phyloP scores from a whole-genome alignment of 2,888 invertebrate species.

The Andrena marginata region DNA sequence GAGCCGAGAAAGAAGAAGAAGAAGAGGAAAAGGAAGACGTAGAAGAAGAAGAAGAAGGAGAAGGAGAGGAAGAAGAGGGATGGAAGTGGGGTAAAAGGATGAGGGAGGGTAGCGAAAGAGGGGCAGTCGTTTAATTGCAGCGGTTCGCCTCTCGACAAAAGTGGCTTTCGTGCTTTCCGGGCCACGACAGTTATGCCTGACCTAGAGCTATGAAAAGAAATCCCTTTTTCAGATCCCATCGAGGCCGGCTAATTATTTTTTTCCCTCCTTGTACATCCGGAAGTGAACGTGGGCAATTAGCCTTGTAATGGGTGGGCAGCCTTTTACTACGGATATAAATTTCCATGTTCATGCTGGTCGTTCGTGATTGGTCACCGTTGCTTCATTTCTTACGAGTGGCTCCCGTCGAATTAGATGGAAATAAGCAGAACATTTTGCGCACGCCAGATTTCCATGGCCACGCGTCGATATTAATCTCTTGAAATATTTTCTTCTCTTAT shows the following conservation, averaged over 20 bases:
- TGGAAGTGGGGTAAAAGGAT: conserved; percentile 24
- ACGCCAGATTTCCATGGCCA: too few species aligned
- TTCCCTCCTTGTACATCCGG: conserved; percentile 30
- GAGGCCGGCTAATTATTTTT: conserved; percentile 63
- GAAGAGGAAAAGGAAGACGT: not conserved
- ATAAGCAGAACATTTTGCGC: not conserved
- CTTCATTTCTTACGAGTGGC: not conserved
- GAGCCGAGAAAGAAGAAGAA: conserved; percentile 8
- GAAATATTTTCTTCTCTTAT: not conserved
- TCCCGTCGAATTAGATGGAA: not conserved
- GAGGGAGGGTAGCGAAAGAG: conserved; percentile 29
- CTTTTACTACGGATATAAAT: not conserved
- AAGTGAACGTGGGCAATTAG: conserved; percentile 54
- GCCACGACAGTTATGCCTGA: conserved; percentile 57
- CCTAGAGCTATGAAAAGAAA: conserved; percentile 47
- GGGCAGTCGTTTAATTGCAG: conserved; percentile 72
- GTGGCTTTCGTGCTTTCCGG: conserved; percentile 64
- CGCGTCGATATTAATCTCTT: not conserved
- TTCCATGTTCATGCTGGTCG: not conserved
- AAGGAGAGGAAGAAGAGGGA: not conserved
- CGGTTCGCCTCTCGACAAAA: conserved; percentile 67
- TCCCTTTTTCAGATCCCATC: conserved; percentile 53
- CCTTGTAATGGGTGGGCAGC: not conserved
- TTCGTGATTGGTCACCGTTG: conserved; percentile 2
- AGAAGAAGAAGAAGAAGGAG: conserved; percentile 23